Percentiles rank a stretch among this genome's conserved stretches.
phyloP scores from a whole-genome alignment of 2,888 invertebrate species.

The Plusia festucae region DNA sequence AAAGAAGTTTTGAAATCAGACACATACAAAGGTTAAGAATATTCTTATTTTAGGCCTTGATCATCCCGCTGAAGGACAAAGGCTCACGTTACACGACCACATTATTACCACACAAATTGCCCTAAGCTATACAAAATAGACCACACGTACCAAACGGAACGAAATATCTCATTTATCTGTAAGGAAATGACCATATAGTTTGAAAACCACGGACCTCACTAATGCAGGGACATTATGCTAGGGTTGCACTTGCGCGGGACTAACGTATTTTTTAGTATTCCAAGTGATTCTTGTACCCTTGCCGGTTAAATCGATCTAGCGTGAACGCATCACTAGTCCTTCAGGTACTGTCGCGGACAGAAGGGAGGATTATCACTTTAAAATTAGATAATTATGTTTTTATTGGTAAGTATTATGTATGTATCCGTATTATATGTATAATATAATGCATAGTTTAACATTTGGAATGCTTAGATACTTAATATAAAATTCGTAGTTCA shows the following conservation, averaged over 20 bases:
- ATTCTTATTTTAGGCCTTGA: not conserved
- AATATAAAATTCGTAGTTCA: no score
- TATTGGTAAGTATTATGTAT: no score
- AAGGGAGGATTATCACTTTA: not conserved
- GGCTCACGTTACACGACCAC: slow-evolving; percentile 1
- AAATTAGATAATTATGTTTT: not conserved
- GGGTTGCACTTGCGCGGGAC: slow-evolving; percentile 64
- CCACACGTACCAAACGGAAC: slow-evolving; percentile 30
- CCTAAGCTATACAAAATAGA: not conserved
- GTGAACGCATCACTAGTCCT: slow-evolving; percentile 71
- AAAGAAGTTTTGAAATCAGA: no score
- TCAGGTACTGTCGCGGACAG: slow-evolving; percentile 52
- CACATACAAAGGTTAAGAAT: no score
- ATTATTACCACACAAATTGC: not conserved
- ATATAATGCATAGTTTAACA: no score
- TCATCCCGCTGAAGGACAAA: not conserved
- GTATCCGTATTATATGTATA: no score
- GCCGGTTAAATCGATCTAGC: slow-evolving; percentile 75
- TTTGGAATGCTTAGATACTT: no score
- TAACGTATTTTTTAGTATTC: slow-evolving; percentile 62
- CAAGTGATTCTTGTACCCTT: slow-evolving; percentile 60
- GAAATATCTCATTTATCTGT: slow-evolving; percentile 40
- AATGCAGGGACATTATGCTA: slow-evolving; percentile 41
- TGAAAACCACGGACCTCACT: slow-evolving; percentile 42
- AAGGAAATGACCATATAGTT: slow-evolving; percentile 46